Evolutionary conservation across 2,888 invertebrate genomes (phyloP), one percentile per base, ranked within the genome.

Genomic region (Hydriomena furcata): DNA sequence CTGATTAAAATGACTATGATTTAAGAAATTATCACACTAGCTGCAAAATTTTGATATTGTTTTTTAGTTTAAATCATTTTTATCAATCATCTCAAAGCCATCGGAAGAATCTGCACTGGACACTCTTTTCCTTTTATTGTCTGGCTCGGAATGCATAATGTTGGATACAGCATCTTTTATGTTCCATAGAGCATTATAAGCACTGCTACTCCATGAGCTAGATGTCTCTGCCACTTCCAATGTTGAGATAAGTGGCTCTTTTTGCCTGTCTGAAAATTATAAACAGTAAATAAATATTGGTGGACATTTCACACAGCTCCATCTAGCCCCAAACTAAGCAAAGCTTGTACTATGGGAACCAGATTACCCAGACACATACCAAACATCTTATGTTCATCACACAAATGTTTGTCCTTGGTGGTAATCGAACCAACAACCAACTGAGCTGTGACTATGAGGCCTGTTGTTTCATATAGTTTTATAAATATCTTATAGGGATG

Each of bases 21-120:
- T 47, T 34, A 41, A 34, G 10, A 32, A 47, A 48, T 42, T 45
- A 57, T 49, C 49, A 58, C 45, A 46, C 44, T 37, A 46, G 47
- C 40, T 43, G 6, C 49, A 37, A 51, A 51, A 42, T 37, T 21
- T 28, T 41, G 51, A 60, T 60, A 53, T 60, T 17, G 52, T 48
- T 51, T 71, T 17, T 34, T 78, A 83, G 56, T 74, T 69, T 55
- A 87, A 63, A 49, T 90, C 89, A 71, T 74, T 80, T 75, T 84
- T 79, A 61, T 90, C 86, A 62, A 90, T 79, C 35, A 90, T 85
- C 79, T 88, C 89, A 73, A 90, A 90, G n/a, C 87, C 89, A 74
- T 90, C 89, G 36, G 89, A 82, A 25, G 86, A 88, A 62, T 87
- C 87, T 42, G 68, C 69, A 70, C 89, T 88, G 30, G 83, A 76